Evolutionary conservation across 2,797 vertebrate genomes (phyloP), one percentile per base, ranked within the genome.

Genomic region (Argentina silus): DNA sequence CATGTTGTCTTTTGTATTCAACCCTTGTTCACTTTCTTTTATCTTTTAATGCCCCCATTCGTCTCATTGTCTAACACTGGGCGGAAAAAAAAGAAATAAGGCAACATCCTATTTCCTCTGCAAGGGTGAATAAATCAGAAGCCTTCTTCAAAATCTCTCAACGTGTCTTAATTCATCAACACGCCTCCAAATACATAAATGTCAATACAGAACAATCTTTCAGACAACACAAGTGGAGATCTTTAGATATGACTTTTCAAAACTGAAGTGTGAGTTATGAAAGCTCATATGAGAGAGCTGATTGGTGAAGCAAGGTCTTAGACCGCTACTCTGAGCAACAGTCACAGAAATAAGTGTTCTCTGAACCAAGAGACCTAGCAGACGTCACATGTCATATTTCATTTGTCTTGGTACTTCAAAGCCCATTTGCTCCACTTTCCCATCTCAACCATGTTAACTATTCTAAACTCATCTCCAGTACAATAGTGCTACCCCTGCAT

Each of bases 21-120:
- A 78, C 70, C 83, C 78, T 77, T 82, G 82, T 84, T 84, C 79
- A 68, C 75, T 80, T 85, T 85, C 76, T 88, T 89, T 91, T 90
- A 91, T 91, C 88, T 92, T 91, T 91, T 90, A 92, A 92, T 91
- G 86, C 87, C 85, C 83, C 90, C 84, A 90, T 91, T 92, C 68
- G 65, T 92, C 86, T 91, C 86, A 86, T 85, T 90, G 90, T 90
- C 87, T 84, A 80, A 88, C 73, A 64, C 79, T 68, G 84, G 70
- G 72, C 76, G 67, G 76, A 43, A 75, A 81, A 87, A 75, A 81
- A 86, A 81, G n/a, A 88, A 87, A 83, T 70, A 87, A 81, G 77
- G 75, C 53, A 43, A 83, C 78, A 67, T 85, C 81, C 81, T 59
- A 77, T 90, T 90, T 70, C 90, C 80, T 77, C 85, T 70, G 76